A percentile compares a stretch with the other conserved stretches of the same genome.
These are phyloP conservation scores for Mayetiola destructor DNA, from an alignment of 2,888 invertebrate species.

Conservation along the genomic window DNA sequence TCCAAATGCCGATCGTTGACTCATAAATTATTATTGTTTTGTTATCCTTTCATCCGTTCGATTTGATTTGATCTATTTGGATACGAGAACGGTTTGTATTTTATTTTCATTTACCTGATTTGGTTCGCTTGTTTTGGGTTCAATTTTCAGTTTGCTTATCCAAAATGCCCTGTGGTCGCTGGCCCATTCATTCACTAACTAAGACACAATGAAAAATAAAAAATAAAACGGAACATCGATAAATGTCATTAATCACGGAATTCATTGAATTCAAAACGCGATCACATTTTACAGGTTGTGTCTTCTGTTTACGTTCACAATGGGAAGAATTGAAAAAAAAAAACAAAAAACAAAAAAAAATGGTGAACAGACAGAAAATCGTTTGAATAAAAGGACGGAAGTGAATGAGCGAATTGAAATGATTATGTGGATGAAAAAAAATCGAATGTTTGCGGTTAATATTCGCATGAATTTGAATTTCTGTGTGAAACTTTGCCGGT, in stretches of 20 bases:
- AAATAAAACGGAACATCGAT: not conserved
- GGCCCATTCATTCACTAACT: not conserved
- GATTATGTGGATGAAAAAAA: not conserved
- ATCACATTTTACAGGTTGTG: not conserved
- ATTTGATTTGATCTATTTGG: not conserved
- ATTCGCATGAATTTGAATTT: no score
- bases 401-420: not conserved
- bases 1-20: not conserved
- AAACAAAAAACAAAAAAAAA: not conserved
- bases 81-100: not conserved
- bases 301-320: not conserved
- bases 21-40: not conserved
- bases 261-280: not conserved
- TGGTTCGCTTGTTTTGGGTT: no score
- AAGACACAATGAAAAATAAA: not conserved
- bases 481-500: no score
- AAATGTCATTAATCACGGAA: constrained; percentile 8
- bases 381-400: no score
- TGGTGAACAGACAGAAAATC: not conserved
- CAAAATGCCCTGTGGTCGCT: not conserved
- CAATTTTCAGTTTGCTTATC: not conserved
- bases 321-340: not conserved
- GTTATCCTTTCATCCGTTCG: not conserved
- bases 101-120: no score
- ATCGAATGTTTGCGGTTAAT: not conserved